A percentile compares a stretch with the other conserved stretches of the same genome.
Conservation (phyloP, 2,888 invertebrate genomes). For the Sinodicranocentrus sp. region DNA sequence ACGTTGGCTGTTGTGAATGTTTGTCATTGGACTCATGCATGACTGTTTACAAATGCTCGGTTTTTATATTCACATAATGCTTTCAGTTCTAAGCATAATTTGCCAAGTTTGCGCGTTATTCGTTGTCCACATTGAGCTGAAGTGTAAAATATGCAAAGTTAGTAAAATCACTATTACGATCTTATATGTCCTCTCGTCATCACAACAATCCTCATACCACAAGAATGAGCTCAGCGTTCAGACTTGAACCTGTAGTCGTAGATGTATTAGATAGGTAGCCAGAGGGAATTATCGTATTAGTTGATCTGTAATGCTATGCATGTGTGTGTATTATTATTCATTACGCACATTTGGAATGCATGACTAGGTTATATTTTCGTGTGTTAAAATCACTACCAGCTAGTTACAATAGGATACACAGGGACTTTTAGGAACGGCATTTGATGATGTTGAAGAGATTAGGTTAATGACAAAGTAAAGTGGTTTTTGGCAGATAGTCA, state of each 20-base stretch:
- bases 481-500: conserved; percentile 23
- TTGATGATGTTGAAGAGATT: conserved; percentile 41
- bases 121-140: conserved; percentile 1
- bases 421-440: conserved; percentile 44
- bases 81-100: too few relatives aligned
- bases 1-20: neutral
- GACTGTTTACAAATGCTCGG: conserved; percentile 46
- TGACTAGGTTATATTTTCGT: conserved; percentile 10
- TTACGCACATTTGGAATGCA: conserved; percentile 22
- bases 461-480: conserved; percentile 56
- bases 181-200: conserved; percentile 9
- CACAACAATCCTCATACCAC: conserved; percentile 55
- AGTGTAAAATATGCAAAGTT: conserved; percentile 40
- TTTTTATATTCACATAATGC: too few relatives aligned
- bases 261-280: conserved; percentile 4
- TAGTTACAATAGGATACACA: conserved; percentile 11
- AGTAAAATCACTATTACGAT: neutral
- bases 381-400: conserved; percentile 12
- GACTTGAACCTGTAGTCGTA: neutral
- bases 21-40: conserved; percentile 52
- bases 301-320: neutral
- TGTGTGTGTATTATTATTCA: neutral
- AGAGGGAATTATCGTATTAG: neutral
- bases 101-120: conserved; percentile 1
- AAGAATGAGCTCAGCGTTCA: conserved; percentile 58